Percentiles rank a stretch among this genome's conserved stretches.
Conservation (phyloP, 2,113 vertebrate genomes). For the Oryzias woworae region DNA sequence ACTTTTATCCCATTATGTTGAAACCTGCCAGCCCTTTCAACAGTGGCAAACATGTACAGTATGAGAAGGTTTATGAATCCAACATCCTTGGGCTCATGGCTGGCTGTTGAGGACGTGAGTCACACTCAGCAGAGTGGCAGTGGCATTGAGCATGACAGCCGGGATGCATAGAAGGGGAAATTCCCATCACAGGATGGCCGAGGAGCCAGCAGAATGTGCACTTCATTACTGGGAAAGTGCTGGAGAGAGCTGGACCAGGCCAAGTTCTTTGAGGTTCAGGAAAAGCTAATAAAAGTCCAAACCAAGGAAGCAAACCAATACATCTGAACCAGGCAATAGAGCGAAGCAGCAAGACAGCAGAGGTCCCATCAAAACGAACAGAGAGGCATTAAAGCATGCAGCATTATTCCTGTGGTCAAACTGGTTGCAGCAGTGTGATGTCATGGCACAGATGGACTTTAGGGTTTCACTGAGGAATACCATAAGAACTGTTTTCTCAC, state of each 20-base stretch:
- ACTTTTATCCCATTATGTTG: constrained; percentile 39
- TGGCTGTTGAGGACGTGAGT: constrained; percentile 58
- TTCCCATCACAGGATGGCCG: constrained; percentile 74
- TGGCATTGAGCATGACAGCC: constrained; percentile 52
- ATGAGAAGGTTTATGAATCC: constrained; percentile 63
- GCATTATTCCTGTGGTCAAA: constrained; percentile 42
- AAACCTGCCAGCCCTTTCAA: constrained; percentile 55
- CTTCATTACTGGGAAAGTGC: constrained; percentile 80
- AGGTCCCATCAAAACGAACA: constrained; percentile 63
- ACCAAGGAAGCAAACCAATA: constrained; percentile 66
- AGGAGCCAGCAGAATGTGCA: constrained; percentile 72
- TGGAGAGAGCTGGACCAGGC: constrained; percentile 62
- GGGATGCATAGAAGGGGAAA: constrained; percentile 62
- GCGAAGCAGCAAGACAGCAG: constrained; percentile 51
- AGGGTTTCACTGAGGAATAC: constrained; percentile 4
- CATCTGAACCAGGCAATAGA: constrained; percentile 51
- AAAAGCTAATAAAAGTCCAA: constrained; percentile 75
- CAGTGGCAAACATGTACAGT: constrained; percentile 62
- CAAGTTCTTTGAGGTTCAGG: constrained; percentile 76
- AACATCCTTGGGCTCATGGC: constrained; percentile 50
- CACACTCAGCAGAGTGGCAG: constrained; percentile 66
- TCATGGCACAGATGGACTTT: constrained; percentile 32
- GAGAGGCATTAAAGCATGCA: constrained; percentile 34
- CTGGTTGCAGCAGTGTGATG: constrained; percentile 27
- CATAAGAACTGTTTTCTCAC: constrained; percentile 20